Evolutionary conservation across 2,797 vertebrate species (phyloP), one percentile per base, ranked within the genome.

Genomic region (Micromesistius poutassou): DNA sequence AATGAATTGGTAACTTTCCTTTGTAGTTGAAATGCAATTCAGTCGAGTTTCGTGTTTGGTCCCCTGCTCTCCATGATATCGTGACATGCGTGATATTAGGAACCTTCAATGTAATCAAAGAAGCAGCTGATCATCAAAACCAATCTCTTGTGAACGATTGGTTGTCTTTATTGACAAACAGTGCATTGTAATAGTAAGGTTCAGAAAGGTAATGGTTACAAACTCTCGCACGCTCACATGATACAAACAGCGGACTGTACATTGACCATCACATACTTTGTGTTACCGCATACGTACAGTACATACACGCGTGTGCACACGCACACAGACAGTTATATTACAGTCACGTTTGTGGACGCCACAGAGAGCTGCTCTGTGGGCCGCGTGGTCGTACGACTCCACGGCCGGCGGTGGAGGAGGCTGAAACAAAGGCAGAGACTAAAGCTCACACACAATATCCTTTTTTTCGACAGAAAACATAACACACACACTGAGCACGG

Each of bases 91-190:
- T 5, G 46, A 55, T 22, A 55, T 55, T 19, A 55, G 16, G 19
- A 55, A 46, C 42, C 16, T 22, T 19, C 22, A 62, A 62, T 1
- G 25, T 62, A 62, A 62, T 62, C 22, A 62, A 62, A 62, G 55
- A 62, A 62, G 38, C 14, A 35, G 80, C 30, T 70, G 40, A 83
- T 38, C 3, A 10, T 42, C 38, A 2, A 33, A 80, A 38, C 19
- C 5, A 71, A 78, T 79, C 72, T 9, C 13, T 72, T 84, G 6
- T 82, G 77, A 83, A 82, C 76, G 79, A 87, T 88, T 90, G 73
- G 86, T 85, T 83, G 19, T 83, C 87, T 93, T 93, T 93, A 92
- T 92, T 93, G 89, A 91, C 88, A 90, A 93, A 91, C 84, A 85
- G 87, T 90, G 89, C 87, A 87, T 91, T 87, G 82, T 87, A 91